phyloP scores from a whole-genome alignment of 1,140 invertebrate genomes.

The Heliothis virescens region DNA sequence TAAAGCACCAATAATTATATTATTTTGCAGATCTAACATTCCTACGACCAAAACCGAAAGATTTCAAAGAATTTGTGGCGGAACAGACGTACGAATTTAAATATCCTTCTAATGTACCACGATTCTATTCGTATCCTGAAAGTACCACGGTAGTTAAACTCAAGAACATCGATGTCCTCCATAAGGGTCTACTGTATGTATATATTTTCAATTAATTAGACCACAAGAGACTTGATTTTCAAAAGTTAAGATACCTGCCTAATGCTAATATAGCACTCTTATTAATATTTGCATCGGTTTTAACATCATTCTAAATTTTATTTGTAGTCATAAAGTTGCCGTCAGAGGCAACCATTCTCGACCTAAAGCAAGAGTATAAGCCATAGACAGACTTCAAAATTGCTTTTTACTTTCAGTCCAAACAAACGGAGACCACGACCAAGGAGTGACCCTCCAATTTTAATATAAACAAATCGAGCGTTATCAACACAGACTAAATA shows the following conservation, averaged over 20 bases:
- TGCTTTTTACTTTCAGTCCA: slow-evolving; percentile 4
- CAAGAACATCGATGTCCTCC: slow-evolving; percentile 4
- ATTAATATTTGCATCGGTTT: too few relatives aligned
- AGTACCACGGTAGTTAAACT: neutral
- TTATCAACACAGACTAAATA: neutral
- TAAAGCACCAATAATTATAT: too few relatives aligned
- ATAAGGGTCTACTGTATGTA: slow-evolving; percentile 14
- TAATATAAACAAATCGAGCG: neutral
- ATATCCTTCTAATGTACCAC: neutral
- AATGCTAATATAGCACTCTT: too few relatives aligned
- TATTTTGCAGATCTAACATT: slow-evolving; percentile 2
- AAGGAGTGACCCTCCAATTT: neutral
- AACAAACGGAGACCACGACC: neutral
- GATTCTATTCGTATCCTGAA: neutral
- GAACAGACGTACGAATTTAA: slow-evolving; percentile 7
- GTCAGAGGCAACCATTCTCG: too few relatives aligned
- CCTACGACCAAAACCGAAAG: neutral
- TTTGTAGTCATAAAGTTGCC: too few relatives aligned
- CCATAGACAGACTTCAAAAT: too few relatives aligned
- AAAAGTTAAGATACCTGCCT: too few relatives aligned
- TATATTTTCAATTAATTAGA: too few relatives aligned
- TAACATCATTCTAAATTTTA: too few relatives aligned
- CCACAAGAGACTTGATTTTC: too few relatives aligned
- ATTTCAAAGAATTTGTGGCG: neutral
- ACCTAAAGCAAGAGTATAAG: too few relatives aligned